A percentile compares a stretch with the other conserved stretches of the same genome.
phyloP scores from a whole-genome alignment of 2,797 vertebrate genomes.

The Onychomys leucogaster region DNA sequence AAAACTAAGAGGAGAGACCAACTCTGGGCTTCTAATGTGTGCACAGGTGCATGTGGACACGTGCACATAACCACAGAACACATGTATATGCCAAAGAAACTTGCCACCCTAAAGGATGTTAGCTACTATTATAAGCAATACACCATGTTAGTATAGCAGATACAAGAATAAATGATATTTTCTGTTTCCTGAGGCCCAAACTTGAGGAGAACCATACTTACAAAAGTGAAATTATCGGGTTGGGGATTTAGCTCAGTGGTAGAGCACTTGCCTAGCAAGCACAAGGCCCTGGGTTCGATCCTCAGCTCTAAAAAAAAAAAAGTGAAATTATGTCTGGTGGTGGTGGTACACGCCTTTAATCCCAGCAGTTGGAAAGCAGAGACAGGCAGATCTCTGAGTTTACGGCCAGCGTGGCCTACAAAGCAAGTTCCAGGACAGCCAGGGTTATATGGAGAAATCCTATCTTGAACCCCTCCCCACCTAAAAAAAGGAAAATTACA shows the following conservation, averaged over 20 bases:
- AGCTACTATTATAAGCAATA: conserved; percentile 13
- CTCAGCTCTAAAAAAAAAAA: too few species aligned
- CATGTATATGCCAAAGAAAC: background rate
- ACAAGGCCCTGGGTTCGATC: too few species aligned
- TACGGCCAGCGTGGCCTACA: too few species aligned
- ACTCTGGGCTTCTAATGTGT: background rate
- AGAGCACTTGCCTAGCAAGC: too few species aligned
- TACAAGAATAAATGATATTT: background rate
- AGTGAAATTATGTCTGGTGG: background rate
- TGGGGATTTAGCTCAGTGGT: too few species aligned
- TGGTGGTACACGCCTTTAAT: too few species aligned
- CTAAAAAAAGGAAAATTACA: too few species aligned
- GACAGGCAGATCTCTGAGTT: too few species aligned
- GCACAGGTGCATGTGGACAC: background rate
- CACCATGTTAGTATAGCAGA: background rate
- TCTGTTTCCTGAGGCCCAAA: background rate
- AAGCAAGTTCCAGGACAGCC: too few species aligned
- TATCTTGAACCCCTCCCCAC: too few species aligned
- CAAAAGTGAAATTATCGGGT: conserved; percentile 12
- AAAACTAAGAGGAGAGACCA: background rate
- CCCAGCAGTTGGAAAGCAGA: too few species aligned
- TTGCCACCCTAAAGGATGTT: background rate
- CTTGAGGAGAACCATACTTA: background rate
- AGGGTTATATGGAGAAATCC: too few species aligned
- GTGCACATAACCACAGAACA: background rate